Conservation (phyloP, 2,888 invertebrate species). For the Phrixothrix hirtus region DNA sequence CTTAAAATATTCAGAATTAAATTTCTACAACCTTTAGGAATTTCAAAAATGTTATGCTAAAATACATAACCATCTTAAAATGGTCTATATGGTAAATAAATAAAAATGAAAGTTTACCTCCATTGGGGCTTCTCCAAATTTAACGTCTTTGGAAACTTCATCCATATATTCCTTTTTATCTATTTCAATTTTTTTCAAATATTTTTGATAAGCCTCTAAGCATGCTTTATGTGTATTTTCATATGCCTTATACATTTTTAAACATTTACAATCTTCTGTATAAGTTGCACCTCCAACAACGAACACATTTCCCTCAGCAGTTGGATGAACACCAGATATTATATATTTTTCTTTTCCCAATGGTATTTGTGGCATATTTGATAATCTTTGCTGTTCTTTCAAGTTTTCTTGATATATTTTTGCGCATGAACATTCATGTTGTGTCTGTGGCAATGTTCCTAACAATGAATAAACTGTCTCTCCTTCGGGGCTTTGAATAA, state of each 20-base stretch:
- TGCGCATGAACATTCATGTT: conserved; percentile 11
- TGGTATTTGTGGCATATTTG: conserved; percentile 42
- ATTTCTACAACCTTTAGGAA: no score
- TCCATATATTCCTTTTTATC: conserved; percentile 35
- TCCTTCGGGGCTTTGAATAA: conserved; percentile 38
- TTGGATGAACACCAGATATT: conserved; percentile 46
- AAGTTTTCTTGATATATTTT: conserved; percentile 26
- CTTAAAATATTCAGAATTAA: no score
- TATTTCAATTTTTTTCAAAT: conserved; percentile 37
- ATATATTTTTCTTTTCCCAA: conserved; percentile 43
- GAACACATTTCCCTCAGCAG: conserved; percentile 47
- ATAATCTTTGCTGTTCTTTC: conserved; percentile 38
- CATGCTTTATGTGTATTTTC: conserved; percentile 44
- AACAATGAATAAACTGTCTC: conserved; percentile 40
- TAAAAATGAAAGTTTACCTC: background rate
- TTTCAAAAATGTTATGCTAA: no score
- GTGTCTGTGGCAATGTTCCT: conserved; percentile 13
- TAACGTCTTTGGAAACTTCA: conserved; percentile 26
- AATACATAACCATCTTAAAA: no score
- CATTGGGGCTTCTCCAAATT: background rate
- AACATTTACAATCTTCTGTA: conserved; percentile 45
- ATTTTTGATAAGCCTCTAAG: conserved; percentile 37
- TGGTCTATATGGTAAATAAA: background rate
- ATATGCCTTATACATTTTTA: conserved; percentile 43
- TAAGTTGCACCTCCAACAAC: conserved; percentile 41